Evolutionary conservation across 2,797 vertebrate species (phyloP).

Genomic region (Pantherophis alleghaniensis): DNA sequence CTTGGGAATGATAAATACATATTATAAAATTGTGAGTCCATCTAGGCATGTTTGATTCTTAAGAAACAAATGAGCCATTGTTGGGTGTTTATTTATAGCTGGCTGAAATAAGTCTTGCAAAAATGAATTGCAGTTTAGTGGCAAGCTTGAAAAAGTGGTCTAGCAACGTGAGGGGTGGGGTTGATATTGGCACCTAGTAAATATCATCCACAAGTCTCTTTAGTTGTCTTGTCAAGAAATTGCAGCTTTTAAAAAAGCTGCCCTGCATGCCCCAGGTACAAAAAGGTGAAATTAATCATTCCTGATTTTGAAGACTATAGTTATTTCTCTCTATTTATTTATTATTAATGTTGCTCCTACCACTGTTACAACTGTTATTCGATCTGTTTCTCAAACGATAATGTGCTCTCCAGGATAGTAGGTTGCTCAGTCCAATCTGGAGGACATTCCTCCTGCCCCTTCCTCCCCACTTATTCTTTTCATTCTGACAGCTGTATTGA

Average conservation of each 20-base stretch:
- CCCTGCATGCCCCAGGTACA: conserved; percentile 10
- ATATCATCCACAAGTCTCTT: conserved; percentile 32
- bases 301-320: conserved; percentile 61
- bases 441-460: conserved; percentile 52
- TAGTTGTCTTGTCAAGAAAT: conserved; percentile 39
- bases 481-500: conserved; percentile 64
- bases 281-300: conserved; percentile 63
- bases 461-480: conserved; percentile 54
- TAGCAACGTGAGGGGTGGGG: not conserved
- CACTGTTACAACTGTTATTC: conserved; percentile 53
- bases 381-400: conserved; percentile 65
- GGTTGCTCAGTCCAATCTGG: conserved; percentile 64
- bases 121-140: conserved; percentile 17
- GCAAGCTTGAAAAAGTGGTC: not conserved
- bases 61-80: conserved; percentile 11
- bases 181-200: conserved; percentile 1
- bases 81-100: not conserved
- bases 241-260: conserved; percentile 45
- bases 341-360: conserved; percentile 57
- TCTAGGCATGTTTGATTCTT: not conserved
- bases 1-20: not conserved
- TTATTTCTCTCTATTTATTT: not conserved
- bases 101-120: conserved; percentile 32
- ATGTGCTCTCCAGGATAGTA: conserved; percentile 63
- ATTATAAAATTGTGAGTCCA: conserved; percentile 6